Conservation (phyloP, 92 coral and sea anemone species). For the Porites divaricata region DNA sequence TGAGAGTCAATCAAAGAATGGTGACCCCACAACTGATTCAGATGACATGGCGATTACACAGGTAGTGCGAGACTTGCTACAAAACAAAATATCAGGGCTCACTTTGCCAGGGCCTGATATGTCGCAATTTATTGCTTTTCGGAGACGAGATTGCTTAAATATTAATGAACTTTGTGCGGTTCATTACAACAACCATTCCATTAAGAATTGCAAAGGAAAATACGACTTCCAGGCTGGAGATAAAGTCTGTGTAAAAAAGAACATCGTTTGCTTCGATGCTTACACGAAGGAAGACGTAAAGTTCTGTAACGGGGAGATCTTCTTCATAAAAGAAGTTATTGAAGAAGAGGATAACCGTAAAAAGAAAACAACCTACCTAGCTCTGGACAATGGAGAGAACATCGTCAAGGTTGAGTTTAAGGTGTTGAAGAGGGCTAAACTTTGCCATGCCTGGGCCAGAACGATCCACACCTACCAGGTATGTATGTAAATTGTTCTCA, state of each 20-base stretch:
- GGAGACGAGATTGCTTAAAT: conserved; percentile 28
- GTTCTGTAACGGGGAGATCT: conserved; percentile 56
- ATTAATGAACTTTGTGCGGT: conserved; percentile 51
- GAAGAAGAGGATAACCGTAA: conserved; percentile 23
- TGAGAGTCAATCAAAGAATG: not conserved
- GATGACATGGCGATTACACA: conserved; percentile 16
- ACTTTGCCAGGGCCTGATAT: conserved; percentile 16
- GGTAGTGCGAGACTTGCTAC: conserved; percentile 19
- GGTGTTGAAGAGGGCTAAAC: conserved; percentile 43
- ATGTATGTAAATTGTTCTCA: not conserved
- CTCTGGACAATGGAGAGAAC: conserved; percentile 40
- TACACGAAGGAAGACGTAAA: conserved; percentile 17
- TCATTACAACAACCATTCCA: conserved; percentile 43
- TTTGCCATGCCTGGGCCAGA: conserved; percentile 59
- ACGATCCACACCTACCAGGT: conserved; percentile 68
- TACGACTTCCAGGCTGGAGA: conserved; percentile 40
- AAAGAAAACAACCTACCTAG: conserved; percentile 17
- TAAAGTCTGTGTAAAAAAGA: conserved; percentile 47
- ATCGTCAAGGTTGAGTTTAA: conserved; percentile 32
- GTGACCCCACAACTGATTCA: not conserved
- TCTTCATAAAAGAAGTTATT: conserved; percentile 28
- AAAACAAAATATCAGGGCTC: conserved; percentile 2
- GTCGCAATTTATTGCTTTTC: conserved; percentile 55
- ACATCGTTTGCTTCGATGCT: conserved; percentile 41
- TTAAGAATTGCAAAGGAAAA: conserved; percentile 37